A percentile compares a stretch with the other conserved stretches of the same genome.
phyloP scores from a whole-genome alignment of 2,888 invertebrate genomes.

The Cryptocheilus praepositus region DNA sequence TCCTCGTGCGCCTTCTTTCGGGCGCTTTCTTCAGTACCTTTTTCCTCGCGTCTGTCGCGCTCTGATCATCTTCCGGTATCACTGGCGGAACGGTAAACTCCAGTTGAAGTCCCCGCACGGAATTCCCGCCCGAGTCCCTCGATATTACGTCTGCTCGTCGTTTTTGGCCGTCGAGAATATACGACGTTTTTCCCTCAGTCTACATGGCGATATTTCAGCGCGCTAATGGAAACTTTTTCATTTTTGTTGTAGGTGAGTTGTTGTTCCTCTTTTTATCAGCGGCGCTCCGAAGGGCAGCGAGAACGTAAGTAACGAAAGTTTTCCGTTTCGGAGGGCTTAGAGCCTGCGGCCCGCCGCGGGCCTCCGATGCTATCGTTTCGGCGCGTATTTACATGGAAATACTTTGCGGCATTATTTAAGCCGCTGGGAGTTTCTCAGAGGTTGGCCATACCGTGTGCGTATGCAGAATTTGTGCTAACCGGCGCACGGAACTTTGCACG shows the following conservation, averaged over 20 bases:
- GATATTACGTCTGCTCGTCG: too few relatives aligned
- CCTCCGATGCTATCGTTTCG: constrained; percentile 2
- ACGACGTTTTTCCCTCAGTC: background rate
- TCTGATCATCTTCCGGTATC: background rate
- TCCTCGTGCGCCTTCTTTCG: constrained; percentile 43
- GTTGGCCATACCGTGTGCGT: too few relatives aligned
- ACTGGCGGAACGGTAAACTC: background rate
- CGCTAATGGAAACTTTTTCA: constrained; percentile 27
- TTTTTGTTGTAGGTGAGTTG: constrained; percentile 61
- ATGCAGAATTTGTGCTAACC: background rate
- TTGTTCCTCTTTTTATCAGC: background rate
- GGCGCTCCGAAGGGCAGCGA: background rate
- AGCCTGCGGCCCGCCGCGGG: background rate
- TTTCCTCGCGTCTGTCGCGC: constrained; percentile 8
- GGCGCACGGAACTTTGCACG: background rate
- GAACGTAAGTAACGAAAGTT: constrained; percentile 34
- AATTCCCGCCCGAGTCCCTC: too few relatives aligned
- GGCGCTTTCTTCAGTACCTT: constrained; percentile 20
- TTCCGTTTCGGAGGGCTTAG: constrained; percentile 1
- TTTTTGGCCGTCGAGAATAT: background rate
- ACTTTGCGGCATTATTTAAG: background rate
- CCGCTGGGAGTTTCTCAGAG: background rate
- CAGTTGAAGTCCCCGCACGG: too few relatives aligned
- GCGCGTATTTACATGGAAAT: background rate
- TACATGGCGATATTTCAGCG: background rate